A percentile compares a stretch with the other conserved stretches of the same genome.
Conservation (phyloP, 2,888 invertebrate species). For the Morinoia aosen region DNA sequence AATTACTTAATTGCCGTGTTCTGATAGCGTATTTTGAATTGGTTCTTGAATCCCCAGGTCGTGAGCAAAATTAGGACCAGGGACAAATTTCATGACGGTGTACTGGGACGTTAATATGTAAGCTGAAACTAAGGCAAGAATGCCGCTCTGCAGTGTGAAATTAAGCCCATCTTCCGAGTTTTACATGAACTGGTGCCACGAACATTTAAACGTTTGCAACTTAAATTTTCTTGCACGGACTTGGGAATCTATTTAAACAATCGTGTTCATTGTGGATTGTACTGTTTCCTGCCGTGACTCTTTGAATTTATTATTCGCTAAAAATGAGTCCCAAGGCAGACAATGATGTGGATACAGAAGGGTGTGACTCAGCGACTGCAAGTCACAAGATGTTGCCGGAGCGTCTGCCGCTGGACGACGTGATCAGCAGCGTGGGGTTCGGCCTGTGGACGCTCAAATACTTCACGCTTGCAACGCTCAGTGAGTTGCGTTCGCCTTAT, state of each 20-base stretch:
- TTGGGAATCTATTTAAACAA: neutral
- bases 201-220: neutral
- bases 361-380: neutral
- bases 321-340: neutral
- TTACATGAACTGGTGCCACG: neutral
- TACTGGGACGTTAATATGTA: neutral
- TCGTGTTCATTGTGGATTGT: neutral
- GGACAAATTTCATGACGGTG: neutral
- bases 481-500: neutral
- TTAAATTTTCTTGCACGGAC: neutral
- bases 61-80: neutral
- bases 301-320: neutral
- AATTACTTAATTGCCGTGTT: neutral
- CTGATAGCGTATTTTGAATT: neutral
- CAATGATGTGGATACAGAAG: neutral
- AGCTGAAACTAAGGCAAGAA: neutral
- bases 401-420: neutral
- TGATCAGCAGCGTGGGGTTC: conserved; percentile 5
- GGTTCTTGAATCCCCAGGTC: neutral
- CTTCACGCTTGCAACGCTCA: conserved; percentile 22
- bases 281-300: neutral
- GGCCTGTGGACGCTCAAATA: conserved; percentile 7
- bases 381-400: neutral
- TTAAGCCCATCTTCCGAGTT: neutral
- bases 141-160: neutral